Evolutionary conservation across 2,888 invertebrate species (phyloP).

Genomic region (Lutraria lutraria): DNA sequence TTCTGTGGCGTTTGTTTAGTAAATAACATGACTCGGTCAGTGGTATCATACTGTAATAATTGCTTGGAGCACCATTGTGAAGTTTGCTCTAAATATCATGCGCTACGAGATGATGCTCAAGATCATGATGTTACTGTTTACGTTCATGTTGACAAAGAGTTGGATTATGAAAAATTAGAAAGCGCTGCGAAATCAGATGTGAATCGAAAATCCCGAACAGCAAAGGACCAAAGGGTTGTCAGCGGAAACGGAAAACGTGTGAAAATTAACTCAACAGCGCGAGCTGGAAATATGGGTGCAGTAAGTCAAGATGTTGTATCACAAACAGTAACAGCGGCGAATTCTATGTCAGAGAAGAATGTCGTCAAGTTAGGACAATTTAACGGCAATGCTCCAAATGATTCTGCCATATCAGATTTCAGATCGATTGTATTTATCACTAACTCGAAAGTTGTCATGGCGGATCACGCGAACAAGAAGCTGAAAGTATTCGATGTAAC

Average conservation of each 20-base stretch:
- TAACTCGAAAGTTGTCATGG: slow-evolving; percentile 54
- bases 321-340: slow-evolving; percentile 61
- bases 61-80: slow-evolving; percentile 65
- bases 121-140: slow-evolving; percentile 60
- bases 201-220: not conserved
- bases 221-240: slow-evolving; percentile 8
- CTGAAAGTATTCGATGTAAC: slow-evolving; percentile 65
- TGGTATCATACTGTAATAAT: slow-evolving; percentile 53
- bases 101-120: slow-evolving; percentile 53
- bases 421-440: slow-evolving; percentile 57
- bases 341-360: slow-evolving; percentile 44
- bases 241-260: slow-evolving; percentile 37
- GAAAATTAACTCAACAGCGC: slow-evolving; percentile 29
- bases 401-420: slow-evolving; percentile 61
- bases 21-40: slow-evolving; percentile 59
- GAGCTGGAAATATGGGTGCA: slow-evolving; percentile 39
- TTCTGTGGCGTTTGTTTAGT: slow-evolving; percentile 66
- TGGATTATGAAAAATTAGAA: slow-evolving; percentile 34
- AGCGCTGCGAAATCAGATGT: not conserved
- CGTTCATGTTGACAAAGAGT: slow-evolving; percentile 36
- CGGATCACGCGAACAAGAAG: slow-evolving; percentile 65
- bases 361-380: slow-evolving; percentile 59
- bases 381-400: slow-evolving; percentile 58
- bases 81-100: slow-evolving; percentile 59
- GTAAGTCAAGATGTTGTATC: slow-evolving; percentile 39